Percentiles rank a stretch among this genome's conserved stretches.
Conservation (phyloP, 2,797 vertebrate species). For the Momotus momota region DNA sequence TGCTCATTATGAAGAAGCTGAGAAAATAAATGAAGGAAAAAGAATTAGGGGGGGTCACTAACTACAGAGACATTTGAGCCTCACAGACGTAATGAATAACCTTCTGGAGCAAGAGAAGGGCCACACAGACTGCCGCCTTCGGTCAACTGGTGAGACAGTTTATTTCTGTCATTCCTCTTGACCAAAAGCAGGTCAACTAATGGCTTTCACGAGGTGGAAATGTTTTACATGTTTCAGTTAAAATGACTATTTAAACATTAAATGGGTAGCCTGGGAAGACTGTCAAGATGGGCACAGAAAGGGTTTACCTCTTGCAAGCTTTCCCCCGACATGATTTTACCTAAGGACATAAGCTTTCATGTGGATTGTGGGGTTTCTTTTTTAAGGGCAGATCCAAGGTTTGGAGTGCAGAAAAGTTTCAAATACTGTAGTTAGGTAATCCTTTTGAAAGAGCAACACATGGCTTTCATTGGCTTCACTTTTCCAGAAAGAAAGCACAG, state of each 20-base stretch:
- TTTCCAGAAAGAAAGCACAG: not conserved
- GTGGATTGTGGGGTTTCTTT: not conserved
- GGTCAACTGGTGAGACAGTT: not conserved
- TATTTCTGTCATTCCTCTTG: not conserved
- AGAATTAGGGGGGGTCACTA: not conserved
- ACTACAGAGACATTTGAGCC: not conserved
- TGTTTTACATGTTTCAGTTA: not conserved
- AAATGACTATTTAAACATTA: conserved; percentile 1
- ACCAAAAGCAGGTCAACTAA: conserved; percentile 12
- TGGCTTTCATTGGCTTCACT: not conserved
- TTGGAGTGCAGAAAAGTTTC: not conserved
- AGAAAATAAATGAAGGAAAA: conserved; percentile 35
- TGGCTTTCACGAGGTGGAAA: not conserved
- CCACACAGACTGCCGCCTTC: not conserved
- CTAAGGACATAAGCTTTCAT: conserved; percentile 8
- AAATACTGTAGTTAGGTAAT: not conserved
- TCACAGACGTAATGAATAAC: not conserved
- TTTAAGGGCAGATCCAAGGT: not conserved
- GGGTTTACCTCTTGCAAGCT: conserved; percentile 30
- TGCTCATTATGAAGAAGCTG: not conserved
- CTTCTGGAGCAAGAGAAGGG: not conserved
- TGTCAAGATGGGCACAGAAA: not conserved
- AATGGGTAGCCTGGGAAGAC: not conserved
- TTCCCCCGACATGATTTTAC: not conserved
- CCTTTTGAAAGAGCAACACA: not conserved